Conservation (phyloP, 2,797 vertebrate genomes). For the Lepus oiostolus region DNA sequence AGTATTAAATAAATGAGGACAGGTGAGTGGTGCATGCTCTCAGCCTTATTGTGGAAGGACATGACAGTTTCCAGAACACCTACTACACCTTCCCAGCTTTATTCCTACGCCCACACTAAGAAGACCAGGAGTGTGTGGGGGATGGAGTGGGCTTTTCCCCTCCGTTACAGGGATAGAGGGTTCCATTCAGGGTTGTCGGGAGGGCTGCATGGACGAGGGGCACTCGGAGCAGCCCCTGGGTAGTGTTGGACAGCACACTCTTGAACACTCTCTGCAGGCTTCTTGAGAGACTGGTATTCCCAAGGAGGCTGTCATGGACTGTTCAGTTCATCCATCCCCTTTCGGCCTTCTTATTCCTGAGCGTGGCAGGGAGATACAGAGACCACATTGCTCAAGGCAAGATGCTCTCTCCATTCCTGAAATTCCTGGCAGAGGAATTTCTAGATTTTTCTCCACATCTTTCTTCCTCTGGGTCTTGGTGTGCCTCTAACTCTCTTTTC, state of each 20-base stretch:
- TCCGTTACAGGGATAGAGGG: background rate
- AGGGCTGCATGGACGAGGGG: background rate
- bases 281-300: background rate
- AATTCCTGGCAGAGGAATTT: background rate
- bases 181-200: background rate
- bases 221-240: background rate
- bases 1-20: background rate
- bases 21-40: slow-evolving; percentile 29
- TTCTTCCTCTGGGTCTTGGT: background rate
- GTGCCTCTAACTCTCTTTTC: background rate
- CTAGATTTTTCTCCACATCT: background rate
- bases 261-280: background rate
- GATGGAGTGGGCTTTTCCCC: background rate
- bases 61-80: background rate
- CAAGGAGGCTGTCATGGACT: background rate
- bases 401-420: background rate
- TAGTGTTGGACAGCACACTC: background rate
- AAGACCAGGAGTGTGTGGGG: background rate
- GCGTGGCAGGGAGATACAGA: background rate
- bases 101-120: background rate
- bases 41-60: background rate
- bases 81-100: background rate
- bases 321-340: background rate
- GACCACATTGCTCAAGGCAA: background rate
- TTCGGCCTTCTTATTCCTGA: background rate